phyloP scores from a whole-genome alignment of 2,888 invertebrate genomes.

The Cryptus viduatorius region DNA sequence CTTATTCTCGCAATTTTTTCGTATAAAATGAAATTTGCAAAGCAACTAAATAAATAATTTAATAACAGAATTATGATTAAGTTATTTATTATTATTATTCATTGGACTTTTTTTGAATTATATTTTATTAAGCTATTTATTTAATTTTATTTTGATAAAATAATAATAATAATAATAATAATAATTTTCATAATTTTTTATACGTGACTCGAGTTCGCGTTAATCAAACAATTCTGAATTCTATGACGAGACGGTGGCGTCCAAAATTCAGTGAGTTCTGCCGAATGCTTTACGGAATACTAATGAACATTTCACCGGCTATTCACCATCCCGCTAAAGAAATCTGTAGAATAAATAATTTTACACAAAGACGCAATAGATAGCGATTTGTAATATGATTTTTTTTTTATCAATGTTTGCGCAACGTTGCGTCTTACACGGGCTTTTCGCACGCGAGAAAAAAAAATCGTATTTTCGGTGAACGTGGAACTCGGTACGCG shows the following conservation, averaged over 20 bases:
- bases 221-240: constrained; percentile 38
- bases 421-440: background rate
- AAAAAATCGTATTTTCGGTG: constrained; percentile 6
- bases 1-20: too few species aligned
- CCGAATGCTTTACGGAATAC: constrained; percentile 53
- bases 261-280: constrained; percentile 60
- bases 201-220: background rate
- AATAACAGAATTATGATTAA: too few species aligned
- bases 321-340: background rate
- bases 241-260: constrained; percentile 27
- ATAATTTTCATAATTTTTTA: background rate
- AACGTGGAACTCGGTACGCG: background rate
- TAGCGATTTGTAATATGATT: background rate
- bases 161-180: constrained; percentile 8
- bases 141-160: too few species aligned
- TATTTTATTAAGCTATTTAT: too few species aligned
- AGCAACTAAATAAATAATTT: too few species aligned
- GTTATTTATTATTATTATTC: too few species aligned
- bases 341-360: background rate
- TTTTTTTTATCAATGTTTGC: constrained; percentile 14
- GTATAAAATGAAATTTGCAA: too few species aligned
- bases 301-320: constrained; percentile 11
- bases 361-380: background rate
- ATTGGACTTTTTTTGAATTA: too few species aligned
- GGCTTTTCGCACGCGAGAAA: background rate